Evolutionary conservation across 2,888 invertebrate species (phyloP), one percentile per base, ranked within the genome.

Genomic region (Timandra comae): DNA sequence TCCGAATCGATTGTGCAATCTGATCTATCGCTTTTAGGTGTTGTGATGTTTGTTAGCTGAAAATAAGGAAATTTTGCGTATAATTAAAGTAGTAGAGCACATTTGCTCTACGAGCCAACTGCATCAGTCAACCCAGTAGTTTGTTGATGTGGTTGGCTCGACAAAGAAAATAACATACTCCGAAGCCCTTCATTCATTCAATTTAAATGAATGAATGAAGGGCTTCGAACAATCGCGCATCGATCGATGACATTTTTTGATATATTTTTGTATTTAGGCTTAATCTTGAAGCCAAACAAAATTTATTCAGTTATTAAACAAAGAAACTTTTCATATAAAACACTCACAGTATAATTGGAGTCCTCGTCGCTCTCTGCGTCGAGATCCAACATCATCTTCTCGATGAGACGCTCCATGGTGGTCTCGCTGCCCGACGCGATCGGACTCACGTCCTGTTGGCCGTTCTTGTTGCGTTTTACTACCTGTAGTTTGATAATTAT

Each of bases 331-430:
- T 7, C 8, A 22, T 8, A 7, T 9, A 7, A 20, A 9, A 19
- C 7, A 49, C 63, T 56, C 25, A 81, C 84, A 38, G 80, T 77
- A 35, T 63, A 78, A 38, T 63, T 66, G 32, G 76, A 70, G 34
- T 80, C 80, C 13, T 82, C 81, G 12, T 82, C 84, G 1, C 79
- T 75, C 13, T 78, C 81, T 0, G 71, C 76, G 19, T 79, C 71
- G 3, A 84, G 56, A 38, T 82, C 76, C 0, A 72, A 63, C 81
- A 84, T 77, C 72, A 85, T 85, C 53, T 73, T 78, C 63, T 84
- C 82, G 0, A 85, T 77, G 27, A 84, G 76, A 1, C 80, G 59
- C 53, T 85, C 85, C 82, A 84, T 81, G 2, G 70, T 69, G 6
- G 60, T 59, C 45, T 74, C 76, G 25, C 47, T 52, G 10, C 53